A percentile compares a stretch with the other conserved stretches of the same genome.
phyloP scores from a whole-genome alignment of 1,140 invertebrate species.

The Condylostylus longicornis region DNA sequence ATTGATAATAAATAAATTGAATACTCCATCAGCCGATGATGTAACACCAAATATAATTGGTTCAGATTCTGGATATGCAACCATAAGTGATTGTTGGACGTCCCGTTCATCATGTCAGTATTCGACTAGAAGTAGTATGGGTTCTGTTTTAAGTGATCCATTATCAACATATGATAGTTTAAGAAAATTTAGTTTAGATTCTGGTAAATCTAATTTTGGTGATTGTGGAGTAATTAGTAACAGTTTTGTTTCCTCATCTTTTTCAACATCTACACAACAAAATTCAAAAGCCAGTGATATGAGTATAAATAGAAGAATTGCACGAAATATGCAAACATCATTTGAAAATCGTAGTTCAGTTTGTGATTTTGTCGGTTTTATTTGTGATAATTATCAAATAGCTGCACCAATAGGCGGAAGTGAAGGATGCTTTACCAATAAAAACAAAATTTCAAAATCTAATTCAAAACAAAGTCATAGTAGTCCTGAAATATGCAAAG shows the following conservation, averaged over 20 bases:
- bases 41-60: constrained; percentile 26
- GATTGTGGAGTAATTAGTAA: too few relatives aligned
- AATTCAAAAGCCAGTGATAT: constrained; percentile 24
- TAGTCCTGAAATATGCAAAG: constrained; percentile 28
- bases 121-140: constrained; percentile 28
- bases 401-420: constrained; percentile 14
- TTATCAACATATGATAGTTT: constrained; percentile 20
- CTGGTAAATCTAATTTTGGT: too few relatives aligned
- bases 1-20: constrained; percentile 15
- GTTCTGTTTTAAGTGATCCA: constrained; percentile 25
- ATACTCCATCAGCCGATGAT: constrained; percentile 10
- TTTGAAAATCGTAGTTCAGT: constrained; percentile 30
- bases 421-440: constrained; percentile 21
- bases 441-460: constrained; percentile 18
- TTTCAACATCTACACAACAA: constrained; percentile 16
- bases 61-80: constrained; percentile 29
- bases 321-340: constrained; percentile 28
- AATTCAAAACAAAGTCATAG: constrained; percentile 27
- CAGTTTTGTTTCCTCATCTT: too few relatives aligned
- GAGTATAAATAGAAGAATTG: constrained; percentile 27
- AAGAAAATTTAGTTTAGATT: constrained; percentile 27
- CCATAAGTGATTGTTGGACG: constrained; percentile 22
- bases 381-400: constrained; percentile 22
- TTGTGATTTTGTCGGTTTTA: constrained; percentile 28
- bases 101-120: constrained; percentile 19